Base-by-base conservation (phyloP, 2,888 invertebrate genomes). In the Ophioninae sp. region DNA sequence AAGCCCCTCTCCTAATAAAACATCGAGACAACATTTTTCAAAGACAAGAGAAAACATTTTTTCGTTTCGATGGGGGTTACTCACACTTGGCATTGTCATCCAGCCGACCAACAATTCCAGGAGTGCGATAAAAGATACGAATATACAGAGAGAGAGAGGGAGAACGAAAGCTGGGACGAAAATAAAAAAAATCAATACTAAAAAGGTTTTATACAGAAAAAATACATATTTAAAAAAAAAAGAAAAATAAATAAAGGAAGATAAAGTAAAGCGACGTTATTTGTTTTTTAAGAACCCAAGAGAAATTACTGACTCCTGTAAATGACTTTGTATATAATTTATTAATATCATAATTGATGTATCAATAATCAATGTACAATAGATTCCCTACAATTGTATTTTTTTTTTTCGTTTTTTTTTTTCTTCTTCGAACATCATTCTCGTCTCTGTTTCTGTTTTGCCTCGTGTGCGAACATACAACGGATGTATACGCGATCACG, bases 351-450 rank as follows among this genome's bases (percentile, higher is more conserved):
- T 91, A 91, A 91, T 91, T 91, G 81, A 91, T 90, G 90, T 93
- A 91, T 92, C 91, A 92, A 91, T 92, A 91, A 92, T 91, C 90
- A 92, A 93, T 93, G 91, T 93, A 93, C 92, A 93, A 92, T 92
- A 92, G 90, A 92, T 90, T 90, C 89, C 90, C 92, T 93, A 93
- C 91, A 88, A 89, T 89, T 89, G 90, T 87, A 91, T 89, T 88
- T 87, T 75, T 79, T 82, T 74, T 79, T 82, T 80, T 84, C 85
- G 88, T 88, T 86, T 86, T 86, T 86, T 86, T 86, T 30, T 30
- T 30, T 30, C 30, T 30, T 30, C 30, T 30, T 30, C 87, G 85
- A 84, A 84, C 85, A 83, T 82, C 81, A 82, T 82, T 85, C 80
- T 82, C 81, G 76, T 81, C 79, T 78, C 78, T 72, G 77, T 81